Evolutionary conservation across 2,797 vertebrate genomes (phyloP).

Genomic region (Bradypodion ventrale): DNA sequence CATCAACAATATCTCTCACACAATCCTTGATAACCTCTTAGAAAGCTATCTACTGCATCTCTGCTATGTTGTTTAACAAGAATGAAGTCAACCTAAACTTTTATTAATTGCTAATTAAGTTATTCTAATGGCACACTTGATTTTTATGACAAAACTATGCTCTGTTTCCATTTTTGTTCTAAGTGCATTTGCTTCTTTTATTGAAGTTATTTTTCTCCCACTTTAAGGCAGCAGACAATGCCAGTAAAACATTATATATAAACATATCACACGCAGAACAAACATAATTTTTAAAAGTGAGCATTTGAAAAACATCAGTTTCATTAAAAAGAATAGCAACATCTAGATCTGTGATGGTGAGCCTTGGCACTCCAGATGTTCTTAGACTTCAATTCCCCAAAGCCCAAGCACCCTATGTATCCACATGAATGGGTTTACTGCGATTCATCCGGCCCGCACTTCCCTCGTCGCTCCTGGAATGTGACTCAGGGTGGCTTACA

Average conservation of each 20-base stretch:
- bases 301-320: neutral
- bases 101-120: neutral
- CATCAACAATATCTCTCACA: neutral
- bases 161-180: neutral
- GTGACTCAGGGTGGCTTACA: too few relatives aligned
- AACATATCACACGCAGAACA: neutral
- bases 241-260: neutral
- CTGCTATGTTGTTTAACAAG: neutral
- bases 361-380: too few relatives aligned
- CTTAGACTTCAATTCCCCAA: too few relatives aligned
- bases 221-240: neutral
- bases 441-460: too few relatives aligned
- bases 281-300: neutral
- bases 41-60: neutral
- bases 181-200: neutral
- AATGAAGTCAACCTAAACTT: neutral
- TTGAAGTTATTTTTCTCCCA: neutral
- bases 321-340: neutral
- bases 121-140: neutral
- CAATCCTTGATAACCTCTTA: neutral
- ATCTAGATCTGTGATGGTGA: too few relatives aligned
- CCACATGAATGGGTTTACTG: too few relatives aligned
- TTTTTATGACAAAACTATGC: neutral
- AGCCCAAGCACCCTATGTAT: too few relatives aligned
- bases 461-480: too few relatives aligned